Percentiles rank a stretch among this genome's conserved stretches.
phyloP scores from a whole-genome alignment of 1,140 invertebrate species.

The Aphaenogaster floridana region DNA sequence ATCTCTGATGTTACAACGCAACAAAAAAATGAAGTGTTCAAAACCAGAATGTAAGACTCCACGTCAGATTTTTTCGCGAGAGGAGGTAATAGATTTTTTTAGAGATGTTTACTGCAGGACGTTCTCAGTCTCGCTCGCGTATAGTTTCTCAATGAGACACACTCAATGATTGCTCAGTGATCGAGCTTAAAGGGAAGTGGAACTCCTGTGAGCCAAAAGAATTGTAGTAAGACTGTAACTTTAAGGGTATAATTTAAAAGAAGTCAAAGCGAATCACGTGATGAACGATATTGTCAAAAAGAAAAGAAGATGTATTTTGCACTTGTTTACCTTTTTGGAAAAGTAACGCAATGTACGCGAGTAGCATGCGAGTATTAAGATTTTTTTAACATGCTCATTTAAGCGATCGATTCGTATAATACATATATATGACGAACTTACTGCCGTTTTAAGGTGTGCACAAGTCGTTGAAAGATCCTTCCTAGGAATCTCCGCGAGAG shows the following conservation, averaged over 20 bases:
- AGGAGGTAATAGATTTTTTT: slow-evolving; percentile 71
- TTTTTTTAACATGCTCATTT: slow-evolving; percentile 58
- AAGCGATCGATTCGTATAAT: slow-evolving; percentile 42
- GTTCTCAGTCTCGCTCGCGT: slow-evolving; percentile 52
- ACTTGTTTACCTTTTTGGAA: slow-evolving; percentile 65
- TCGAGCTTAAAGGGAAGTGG: slow-evolving; percentile 72
- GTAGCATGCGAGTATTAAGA: slow-evolving; percentile 63
- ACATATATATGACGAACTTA: slow-evolving; percentile 68
- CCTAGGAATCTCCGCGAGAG: slow-evolving; percentile 52
- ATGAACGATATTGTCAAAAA: slow-evolving; percentile 36
- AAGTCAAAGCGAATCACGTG: slow-evolving; percentile 37
- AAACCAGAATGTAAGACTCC: slow-evolving; percentile 73
- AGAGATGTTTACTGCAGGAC: slow-evolving; percentile 67
- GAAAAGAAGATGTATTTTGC: slow-evolving; percentile 60
- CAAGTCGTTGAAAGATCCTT: slow-evolving; percentile 75
- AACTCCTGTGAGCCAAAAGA: slow-evolving; percentile 73
- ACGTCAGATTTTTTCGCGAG: slow-evolving; percentile 71
- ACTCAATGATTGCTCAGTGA: slow-evolving; percentile 69
- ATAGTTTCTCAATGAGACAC: slow-evolving; percentile 43
- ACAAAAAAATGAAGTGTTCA: slow-evolving; percentile 77
- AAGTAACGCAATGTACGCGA: slow-evolving; percentile 53
- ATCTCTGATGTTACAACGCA: slow-evolving; percentile 52
- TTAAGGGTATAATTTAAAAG: slow-evolving; percentile 69
- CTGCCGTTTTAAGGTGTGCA: slow-evolving; percentile 80
- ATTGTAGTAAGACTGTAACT: slow-evolving; percentile 77